Conservation (phyloP, 2,113 vertebrate species). For the Struthidea cinerea region DNA sequence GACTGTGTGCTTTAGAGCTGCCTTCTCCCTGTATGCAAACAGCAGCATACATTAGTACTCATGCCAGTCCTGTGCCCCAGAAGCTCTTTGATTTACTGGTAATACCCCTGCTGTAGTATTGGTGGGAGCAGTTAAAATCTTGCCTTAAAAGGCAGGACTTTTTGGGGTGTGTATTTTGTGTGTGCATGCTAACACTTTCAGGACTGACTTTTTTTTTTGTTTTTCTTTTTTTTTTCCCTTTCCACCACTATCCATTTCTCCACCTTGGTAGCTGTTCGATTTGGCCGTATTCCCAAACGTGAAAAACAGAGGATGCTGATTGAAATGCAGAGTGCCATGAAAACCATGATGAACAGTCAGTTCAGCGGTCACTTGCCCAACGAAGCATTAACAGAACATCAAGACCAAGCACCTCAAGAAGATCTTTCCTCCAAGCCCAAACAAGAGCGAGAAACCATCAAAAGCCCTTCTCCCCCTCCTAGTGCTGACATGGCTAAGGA, state of each 20-base stretch:
- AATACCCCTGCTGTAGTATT: background rate
- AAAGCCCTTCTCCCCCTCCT: conserved; percentile 67
- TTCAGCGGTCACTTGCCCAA: conserved; percentile 70
- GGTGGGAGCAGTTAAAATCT: background rate
- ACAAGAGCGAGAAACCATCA: conserved; percentile 66
- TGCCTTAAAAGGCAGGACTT: background rate
- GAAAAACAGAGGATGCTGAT: conserved; percentile 97
- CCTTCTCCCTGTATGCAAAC: background rate
- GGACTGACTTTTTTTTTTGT: background rate
- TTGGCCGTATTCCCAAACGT: conserved; percentile 96
- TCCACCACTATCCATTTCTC: background rate
- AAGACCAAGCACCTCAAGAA: conserved; percentile 67
- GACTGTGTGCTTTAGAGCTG: background rate
- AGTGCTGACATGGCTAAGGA: conserved; percentile 85
- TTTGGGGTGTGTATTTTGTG: background rate
- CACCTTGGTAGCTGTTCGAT: conserved; percentile 85
- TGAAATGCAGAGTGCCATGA: conserved; percentile 99
- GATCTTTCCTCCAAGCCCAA: conserved; percentile 68
- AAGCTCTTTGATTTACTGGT: background rate
- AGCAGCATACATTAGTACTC: background rate
- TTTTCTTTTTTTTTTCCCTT: accelerated
- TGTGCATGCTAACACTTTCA: background rate
- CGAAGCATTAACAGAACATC: conserved; percentile 67
- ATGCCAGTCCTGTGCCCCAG: background rate
- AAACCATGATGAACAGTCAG: conserved; percentile 92